Conservation (phyloP, 2,888 invertebrate genomes). For the Leptinotarsa rubiginosa region DNA sequence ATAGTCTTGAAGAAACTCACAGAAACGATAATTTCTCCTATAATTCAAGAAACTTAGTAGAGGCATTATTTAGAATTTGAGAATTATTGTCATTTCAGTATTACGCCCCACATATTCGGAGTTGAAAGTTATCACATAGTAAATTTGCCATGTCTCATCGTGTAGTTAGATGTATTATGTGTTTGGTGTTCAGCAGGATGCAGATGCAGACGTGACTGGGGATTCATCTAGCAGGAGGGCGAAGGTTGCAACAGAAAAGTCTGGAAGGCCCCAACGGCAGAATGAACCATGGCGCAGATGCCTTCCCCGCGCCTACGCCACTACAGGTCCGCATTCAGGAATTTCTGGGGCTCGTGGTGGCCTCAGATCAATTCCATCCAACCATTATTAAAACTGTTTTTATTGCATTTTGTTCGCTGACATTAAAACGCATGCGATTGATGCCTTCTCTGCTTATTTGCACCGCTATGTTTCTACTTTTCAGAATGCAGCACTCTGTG, state of each 20-base stretch:
- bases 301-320: constrained; percentile 67
- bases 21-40: too few relatives aligned
- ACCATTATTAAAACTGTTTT: constrained; percentile 15
- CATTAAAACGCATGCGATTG: constrained; percentile 8
- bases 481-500: constrained; percentile 2
- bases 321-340: constrained; percentile 64
- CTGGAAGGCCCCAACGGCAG: constrained; percentile 52
- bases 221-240: constrained; percentile 32
- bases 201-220: constrained; percentile 56
- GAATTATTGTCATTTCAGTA: too few relatives aligned
- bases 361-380: constrained; percentile 1
- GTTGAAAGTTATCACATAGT: too few relatives aligned
- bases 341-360: constrained; percentile 24
- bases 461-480: background rate
- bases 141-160: constrained; percentile 12
- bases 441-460: background rate
- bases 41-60: too few relatives aligned
- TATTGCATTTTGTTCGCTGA: constrained; percentile 11
- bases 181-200: constrained; percentile 59
- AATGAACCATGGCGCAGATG: constrained; percentile 67
- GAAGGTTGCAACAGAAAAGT: constrained; percentile 20
- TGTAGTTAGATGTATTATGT: constrained; percentile 53
- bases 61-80: too few relatives aligned
- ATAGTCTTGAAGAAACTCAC: too few relatives aligned
- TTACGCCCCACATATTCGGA: too few relatives aligned